Evolutionary conservation across 2,888 invertebrate genomes (phyloP).

Genomic region (Pyrrhosoma nymphula): DNA sequence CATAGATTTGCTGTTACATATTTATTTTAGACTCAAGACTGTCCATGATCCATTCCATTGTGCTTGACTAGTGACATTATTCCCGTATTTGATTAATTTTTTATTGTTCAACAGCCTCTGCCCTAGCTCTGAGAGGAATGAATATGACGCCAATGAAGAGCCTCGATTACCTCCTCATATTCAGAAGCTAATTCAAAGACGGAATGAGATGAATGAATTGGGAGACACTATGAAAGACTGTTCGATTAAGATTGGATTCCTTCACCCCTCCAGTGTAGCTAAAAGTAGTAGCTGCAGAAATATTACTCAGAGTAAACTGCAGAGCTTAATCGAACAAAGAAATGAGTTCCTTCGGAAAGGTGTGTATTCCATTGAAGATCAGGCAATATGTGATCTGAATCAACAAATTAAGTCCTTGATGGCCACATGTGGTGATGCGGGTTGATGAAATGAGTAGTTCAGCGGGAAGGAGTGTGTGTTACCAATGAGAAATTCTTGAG

Average conservation of each 20-base stretch:
- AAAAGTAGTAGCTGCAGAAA: neutral
- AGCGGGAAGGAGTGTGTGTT: neutral
- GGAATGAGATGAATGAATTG: neutral
- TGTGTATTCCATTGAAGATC: conserved; percentile 29
- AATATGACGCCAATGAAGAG: neutral
- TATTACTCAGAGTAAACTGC: neutral
- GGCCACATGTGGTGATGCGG: neutral
- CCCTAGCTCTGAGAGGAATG: neutral
- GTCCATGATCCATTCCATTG: too few relatives aligned
- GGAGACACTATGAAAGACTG: neutral
- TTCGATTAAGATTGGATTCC: neutral
- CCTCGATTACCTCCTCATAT: neutral
- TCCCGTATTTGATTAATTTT: neutral
- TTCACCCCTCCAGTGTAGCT: neutral
- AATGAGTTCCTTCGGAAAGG: conserved; percentile 14
- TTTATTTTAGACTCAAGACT: too few relatives aligned
- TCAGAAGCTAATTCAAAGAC: neutral
- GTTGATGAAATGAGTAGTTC: neutral
- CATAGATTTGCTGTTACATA: too few relatives aligned
- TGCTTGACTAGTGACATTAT: too few relatives aligned
- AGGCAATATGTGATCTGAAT: neutral
- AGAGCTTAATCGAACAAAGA: conserved; percentile 44
- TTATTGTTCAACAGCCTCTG: neutral
- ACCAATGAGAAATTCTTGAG: neutral
- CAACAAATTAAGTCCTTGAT: conserved; percentile 38